Base-by-base conservation (phyloP, 2,797 vertebrate genomes). In the Helostoma temminkii region DNA sequence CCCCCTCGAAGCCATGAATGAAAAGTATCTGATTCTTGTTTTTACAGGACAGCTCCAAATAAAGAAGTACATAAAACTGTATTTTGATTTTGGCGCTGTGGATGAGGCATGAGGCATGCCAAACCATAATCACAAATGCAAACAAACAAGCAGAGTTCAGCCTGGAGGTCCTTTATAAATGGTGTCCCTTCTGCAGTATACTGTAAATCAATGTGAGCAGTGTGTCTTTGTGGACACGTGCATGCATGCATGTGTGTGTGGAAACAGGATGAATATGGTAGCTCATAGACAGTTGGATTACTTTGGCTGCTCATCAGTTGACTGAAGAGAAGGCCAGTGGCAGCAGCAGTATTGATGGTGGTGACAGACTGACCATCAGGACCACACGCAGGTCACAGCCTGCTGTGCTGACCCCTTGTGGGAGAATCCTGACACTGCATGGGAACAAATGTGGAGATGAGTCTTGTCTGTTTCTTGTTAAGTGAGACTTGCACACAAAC, bases 81-180 rank as follows among this genome's bases (percentile, higher is more conserved):
- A 78, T 86, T 85, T 89, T 69, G 81, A 89, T 80, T 72, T 50
- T 63, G 78, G 81, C 63, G 42, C 66, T 62, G 78, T 16, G 55
- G 80, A 87, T 61, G 71, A 76, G 84, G 68, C 60, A 24, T 18
- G 79, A 85, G 83, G 78, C 80, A 81, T 82, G 87, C 87, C 90
- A 92, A 88, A 91, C 85, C 77, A 10, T 89, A 91, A 92, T 93
- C 84, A 89, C 86, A 82, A 91, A 87, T 71, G 81, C 86, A 94
- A 93, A 93, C 89, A 92, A 91, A 93, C 85, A 92, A 88, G 89
- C 72, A 88, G 71, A 70, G 66, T 22, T 71, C 76, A 76, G 84
- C 88, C 54, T 16, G 71, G 87, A 89, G 88, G 88, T 85, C 88
- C 74, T 84, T 84, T 69, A 83, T 90, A 89, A 93, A 91, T 90